Evolutionary conservation across 2,888 invertebrate genomes (phyloP), one percentile per base, ranked within the genome.

Genomic region (Synanthedon myopaeformis): DNA sequence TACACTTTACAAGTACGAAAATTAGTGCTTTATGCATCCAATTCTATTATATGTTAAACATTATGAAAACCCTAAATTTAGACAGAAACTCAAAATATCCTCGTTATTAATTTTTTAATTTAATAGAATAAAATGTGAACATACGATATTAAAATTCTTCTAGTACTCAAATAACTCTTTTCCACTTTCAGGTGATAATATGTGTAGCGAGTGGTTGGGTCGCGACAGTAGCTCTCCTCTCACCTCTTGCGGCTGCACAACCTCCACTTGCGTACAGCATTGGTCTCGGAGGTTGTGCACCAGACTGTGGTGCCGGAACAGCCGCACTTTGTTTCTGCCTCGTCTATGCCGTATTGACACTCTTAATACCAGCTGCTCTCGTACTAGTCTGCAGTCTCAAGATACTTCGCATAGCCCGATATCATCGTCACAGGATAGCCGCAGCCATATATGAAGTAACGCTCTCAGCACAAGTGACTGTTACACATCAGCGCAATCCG

Each of bases 391-490:
- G 93, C 79, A 94, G 93, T 68, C 79, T 93, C 49, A 93, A 93
- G 85, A 90, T 91, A 52, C 80, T 91, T 52, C 90, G 91, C 67
- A 91, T 91, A 55, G 91, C 91, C 8, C 82, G 91, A 1, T 93
- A 94, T 73, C 95, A 95, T 69, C 89, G 94, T 5, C 94, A 95
- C 72, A 89, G 94, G 56, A 95, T 95, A 62, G 94, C 94, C 35
- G 93, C 94, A 51, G 94, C 95, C 23, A 94, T 95, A 61, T 94
- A 93, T 79, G 94, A 95, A 85, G 94, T 94, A 49, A 94, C 94
- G 0, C 76, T 95, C 53, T 93, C 94, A 8, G 94, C 94, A 0
- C 94, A 95, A 82, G 94, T 94, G 60, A 93, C 94, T 52, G 93
- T 94, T 63, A 94, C 94, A 0, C 94, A 94, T 69, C 94, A 94